Base-by-base conservation (phyloP, 1,140 invertebrate genomes). In the Lepidotrigona ventralis region DNA sequence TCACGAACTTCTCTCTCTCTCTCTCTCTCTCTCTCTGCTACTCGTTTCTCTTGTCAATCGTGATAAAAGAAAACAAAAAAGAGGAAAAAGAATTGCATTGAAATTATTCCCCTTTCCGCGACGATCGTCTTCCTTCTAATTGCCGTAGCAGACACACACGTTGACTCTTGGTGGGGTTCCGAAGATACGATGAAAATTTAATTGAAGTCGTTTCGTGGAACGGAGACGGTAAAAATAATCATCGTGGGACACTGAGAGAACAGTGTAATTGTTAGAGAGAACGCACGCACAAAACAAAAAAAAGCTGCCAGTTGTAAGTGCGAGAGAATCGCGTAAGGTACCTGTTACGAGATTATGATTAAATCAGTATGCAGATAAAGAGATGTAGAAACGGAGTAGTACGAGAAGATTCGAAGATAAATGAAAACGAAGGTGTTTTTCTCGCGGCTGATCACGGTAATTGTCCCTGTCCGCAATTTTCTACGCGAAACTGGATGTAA, bases 361-460 rank as follows among this genome's bases (percentile, higher is more conserved):
- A 73, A 73, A 75, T 60, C 21, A 6, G 56, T 5, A n/a, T 26
- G 58, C 8, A 4, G 56, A 76, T 58, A 26, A 58, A 63, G 33
- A 64, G 73, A 63, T 21, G 33, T 46, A 63, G 56, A 60, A 75
- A 63, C 33, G n/a, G 11, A 21, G 33, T 64, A 21, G 33, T 64
- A 76, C 46, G 56, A 46, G 73, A 60, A 75, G 73, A 51, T 75
- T 46, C 23, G 33, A n/a, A 26, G 54, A 60, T 75, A 75, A n/a
- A 63, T 33, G 29, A 17, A 26, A 71, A 70, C 69, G 69, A 51
- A 46, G 68, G 33, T 46, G 68, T 46, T 46, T 70, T 70, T 23
- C 17, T 9, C 0, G 14, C 15, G 21, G 21, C 2, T 46, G 21
- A 23, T n/a, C 39, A 23, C 17, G 23, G n/a, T 75, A 33, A 74